phyloP scores from a whole-genome alignment of 2,888 invertebrate species.

The Eupelmus urozonus region DNA sequence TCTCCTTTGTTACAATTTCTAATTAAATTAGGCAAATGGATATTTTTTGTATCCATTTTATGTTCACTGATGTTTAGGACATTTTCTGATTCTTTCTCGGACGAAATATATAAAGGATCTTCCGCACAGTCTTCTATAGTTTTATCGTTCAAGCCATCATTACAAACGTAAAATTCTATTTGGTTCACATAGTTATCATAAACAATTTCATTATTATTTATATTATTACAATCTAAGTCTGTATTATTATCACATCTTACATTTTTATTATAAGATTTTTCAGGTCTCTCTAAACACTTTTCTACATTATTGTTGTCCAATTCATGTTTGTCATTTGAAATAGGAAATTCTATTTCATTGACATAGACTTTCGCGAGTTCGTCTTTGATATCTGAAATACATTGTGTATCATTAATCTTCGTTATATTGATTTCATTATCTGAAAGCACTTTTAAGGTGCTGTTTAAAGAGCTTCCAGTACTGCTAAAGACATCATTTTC shows the following conservation, averaged over 20 bases:
- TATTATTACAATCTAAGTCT: not conserved
- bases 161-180: slow-evolving; percentile 10
- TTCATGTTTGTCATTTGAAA: not conserved
- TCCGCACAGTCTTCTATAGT: not conserved
- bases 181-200: slow-evolving; percentile 31
- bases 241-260: not conserved
- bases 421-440: slow-evolving; percentile 2
- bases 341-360: slow-evolving; percentile 39
- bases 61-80: too few species aligned
- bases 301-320: not conserved
- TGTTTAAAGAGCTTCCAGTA: slow-evolving; percentile 35
- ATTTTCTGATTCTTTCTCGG: not conserved
- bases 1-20: not conserved
- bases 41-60: too few species aligned
- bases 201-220: not conserved
- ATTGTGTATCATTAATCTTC: not conserved
- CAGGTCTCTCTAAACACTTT: not conserved
- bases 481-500: not conserved
- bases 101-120: slow-evolving; percentile 16
- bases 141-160: not conserved
- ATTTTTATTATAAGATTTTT: not conserved
- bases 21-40: too few species aligned
- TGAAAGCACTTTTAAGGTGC: slow-evolving; percentile 16
- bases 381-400: not conserved
- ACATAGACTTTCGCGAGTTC: slow-evolving; percentile 5